Conservation (phyloP, 2,888 invertebrate species). For the Sminthurinus aureus region DNA sequence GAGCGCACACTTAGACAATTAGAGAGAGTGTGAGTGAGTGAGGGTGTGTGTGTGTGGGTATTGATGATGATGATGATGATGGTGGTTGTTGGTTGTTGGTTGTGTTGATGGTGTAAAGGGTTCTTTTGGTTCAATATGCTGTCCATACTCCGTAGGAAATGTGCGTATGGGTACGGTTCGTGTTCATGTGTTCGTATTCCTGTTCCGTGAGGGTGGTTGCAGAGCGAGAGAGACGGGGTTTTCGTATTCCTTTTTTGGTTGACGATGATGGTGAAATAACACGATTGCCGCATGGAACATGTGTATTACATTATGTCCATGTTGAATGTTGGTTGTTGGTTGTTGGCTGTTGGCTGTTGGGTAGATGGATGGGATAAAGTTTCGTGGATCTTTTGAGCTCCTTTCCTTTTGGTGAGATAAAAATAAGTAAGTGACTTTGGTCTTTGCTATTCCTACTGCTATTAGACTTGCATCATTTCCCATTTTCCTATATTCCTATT, state of each 20-base stretch:
- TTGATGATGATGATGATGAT: conserved; percentile 12
- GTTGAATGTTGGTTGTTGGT: neutral
- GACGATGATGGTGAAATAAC: conserved; percentile 1
- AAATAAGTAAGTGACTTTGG: no score
- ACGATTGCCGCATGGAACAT: conserved; percentile 18
- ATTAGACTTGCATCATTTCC: no score
- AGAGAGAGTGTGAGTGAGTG: no score
- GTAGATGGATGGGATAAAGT: neutral
- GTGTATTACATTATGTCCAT: conserved; percentile 28
- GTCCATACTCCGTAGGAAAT: neutral
- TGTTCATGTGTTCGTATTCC: neutral
- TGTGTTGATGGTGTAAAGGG: neutral
- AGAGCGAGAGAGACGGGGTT: neutral
- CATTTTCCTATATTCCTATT: neutral
- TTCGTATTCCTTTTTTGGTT: neutral
- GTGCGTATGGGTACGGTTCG: neutral
- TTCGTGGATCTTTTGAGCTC: conserved; percentile 5
- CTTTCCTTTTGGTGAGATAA: no score
- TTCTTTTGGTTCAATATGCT: neutral
- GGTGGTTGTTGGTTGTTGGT: neutral
- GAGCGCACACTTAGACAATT: no score
- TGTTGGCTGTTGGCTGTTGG: neutral
- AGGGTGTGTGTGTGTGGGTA: no score
- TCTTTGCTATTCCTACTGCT: no score
- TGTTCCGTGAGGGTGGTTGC: neutral